Base-by-base conservation (phyloP, 2,797 vertebrate genomes). In the Chaenodraco wilsoni region DNA sequence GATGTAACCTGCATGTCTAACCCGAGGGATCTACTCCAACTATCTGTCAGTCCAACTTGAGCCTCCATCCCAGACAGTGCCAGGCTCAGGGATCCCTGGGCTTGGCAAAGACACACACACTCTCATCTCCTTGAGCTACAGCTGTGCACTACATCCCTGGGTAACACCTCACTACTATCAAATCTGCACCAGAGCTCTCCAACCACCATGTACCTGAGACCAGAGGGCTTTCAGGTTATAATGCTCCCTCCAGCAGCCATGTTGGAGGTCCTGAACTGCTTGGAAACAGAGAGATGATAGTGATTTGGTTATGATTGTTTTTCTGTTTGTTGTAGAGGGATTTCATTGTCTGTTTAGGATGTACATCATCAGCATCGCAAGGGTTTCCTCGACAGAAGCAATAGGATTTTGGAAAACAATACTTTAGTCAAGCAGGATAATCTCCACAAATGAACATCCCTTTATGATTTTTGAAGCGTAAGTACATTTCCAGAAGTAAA, bases 11-110 rank as follows among this genome's bases (percentile, higher is more conserved):
- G 55, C 71, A 76, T 72, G 73, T 72, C 43, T 65, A 78, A 81
- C 81, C 72, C 69, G 19, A 7, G 65, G 74, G 87, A 84, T 80
- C 40, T 71, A 43, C 60, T 65, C 68, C 13, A 6, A 81, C 77
- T 70, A 79, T 65, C 58, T 33, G 59, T 51, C 76, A 9, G 69
- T 79, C 69, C 69, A 49, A 17, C 63, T 69, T 68, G 16, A 68
- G 76, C 75, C 81, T 79, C 54, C 58, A 69, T 70, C 78, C 76
- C 77, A 70, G 75, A 69, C 62, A 14, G 12, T 21, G n/a, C 59
- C 68, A 66, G 56, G 78, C 84, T 79, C 71, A 67, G 71, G 72
- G 78, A 88, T 83, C 86, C 79, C 49, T 10, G 64, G 40, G 65
- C 54, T 67, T 67, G 55, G 59, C 37, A 57, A 66, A 60, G 16